Conservation (phyloP, 2,888 invertebrate genomes). For the Zootermopsis nevadensis region DNA sequence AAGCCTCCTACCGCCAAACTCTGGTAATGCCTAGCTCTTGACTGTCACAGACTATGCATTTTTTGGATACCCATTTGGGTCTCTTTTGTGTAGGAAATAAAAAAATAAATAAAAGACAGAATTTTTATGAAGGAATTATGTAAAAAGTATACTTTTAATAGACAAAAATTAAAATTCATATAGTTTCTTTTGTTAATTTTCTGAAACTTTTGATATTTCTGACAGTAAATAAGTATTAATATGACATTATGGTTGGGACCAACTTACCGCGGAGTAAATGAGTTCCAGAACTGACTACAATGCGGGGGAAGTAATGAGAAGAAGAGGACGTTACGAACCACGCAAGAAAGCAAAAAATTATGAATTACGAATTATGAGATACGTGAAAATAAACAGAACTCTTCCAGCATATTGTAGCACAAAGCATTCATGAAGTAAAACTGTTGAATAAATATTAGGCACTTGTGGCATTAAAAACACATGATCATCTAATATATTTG, state of each 20-base stretch:
- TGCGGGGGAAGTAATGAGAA: constrained; percentile 70
- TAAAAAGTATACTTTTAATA: constrained; percentile 35
- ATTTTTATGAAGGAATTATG: constrained; percentile 41
- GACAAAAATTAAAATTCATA: constrained; percentile 29
- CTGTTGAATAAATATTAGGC: too few species aligned
- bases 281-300: constrained; percentile 98
- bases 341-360: constrained; percentile 51
- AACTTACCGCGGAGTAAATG: constrained; percentile 99
- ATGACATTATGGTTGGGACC: constrained; percentile 44
- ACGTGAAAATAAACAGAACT: constrained; percentile 46
- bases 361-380: constrained; percentile 49
- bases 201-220: constrained; percentile 51
- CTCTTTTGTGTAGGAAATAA: constrained; percentile 31
- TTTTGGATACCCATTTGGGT: constrained; percentile 29
- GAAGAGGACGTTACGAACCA: constrained; percentile 71
- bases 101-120: constrained; percentile 33
- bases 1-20: background rate
- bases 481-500: too few species aligned
- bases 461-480: too few species aligned
- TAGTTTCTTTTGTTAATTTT: constrained; percentile 36
- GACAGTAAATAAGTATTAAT: constrained; percentile 56
- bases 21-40: constrained; percentile 3
- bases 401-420: constrained; percentile 42
- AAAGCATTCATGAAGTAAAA: constrained; percentile 45
- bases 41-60: background rate